A percentile compares a stretch with the other conserved stretches of the same genome.
phyloP scores from a whole-genome alignment of 2,113 vertebrate species.

The Butorides virescens region DNA sequence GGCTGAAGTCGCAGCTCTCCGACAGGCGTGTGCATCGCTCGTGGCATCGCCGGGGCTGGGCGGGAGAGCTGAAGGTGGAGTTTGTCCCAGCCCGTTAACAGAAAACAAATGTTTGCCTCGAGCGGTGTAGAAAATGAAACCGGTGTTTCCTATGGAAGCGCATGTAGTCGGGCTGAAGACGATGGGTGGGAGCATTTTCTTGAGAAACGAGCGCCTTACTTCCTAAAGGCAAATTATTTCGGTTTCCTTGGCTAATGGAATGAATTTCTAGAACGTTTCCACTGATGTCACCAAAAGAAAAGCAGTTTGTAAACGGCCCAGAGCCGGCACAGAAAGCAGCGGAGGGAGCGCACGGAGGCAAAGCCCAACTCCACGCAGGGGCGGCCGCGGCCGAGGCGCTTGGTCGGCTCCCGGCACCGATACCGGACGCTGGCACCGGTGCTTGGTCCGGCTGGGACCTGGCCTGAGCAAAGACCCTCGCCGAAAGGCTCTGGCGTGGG shows the following conservation, averaged over 20 bases:
- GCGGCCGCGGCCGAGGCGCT: background rate
- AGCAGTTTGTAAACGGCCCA: background rate
- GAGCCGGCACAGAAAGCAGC: background rate
- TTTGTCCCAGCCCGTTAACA: background rate
- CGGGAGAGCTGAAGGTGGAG: background rate
- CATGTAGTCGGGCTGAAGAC: accelerated
- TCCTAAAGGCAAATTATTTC: background rate
- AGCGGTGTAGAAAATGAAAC: background rate
- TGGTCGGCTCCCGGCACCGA: background rate
- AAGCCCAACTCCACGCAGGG: background rate
- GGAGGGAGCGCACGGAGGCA: accelerated
- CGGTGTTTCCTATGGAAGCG: background rate
- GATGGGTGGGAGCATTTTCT: background rate
- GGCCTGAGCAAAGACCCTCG: background rate
- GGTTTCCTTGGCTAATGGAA: background rate
- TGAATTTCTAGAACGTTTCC: background rate
- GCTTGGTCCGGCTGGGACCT: background rate
- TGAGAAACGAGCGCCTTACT: background rate
- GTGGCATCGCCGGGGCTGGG: background rate
- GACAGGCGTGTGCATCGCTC: accelerated
- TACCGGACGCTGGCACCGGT: background rate
- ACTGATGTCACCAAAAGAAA: background rate
- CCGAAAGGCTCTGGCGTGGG: too few relatives aligned
- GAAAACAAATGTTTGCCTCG: background rate
- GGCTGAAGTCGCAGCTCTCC: background rate